phyloP scores from a whole-genome alignment of 2,797 vertebrate species.

The Gallinago nigripennis region DNA sequence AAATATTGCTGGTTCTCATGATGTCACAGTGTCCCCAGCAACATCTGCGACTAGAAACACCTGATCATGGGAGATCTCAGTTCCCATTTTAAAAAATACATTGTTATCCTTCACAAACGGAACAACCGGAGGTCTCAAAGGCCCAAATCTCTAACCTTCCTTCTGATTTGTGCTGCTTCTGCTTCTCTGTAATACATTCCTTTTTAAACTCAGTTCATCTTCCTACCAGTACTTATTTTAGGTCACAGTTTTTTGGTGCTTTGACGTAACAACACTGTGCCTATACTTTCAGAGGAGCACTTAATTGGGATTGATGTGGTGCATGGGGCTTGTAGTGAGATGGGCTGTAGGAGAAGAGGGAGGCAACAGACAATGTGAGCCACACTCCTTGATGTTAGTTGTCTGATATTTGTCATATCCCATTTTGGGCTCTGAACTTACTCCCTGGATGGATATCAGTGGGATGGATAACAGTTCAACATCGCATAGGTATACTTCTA shows the following conservation, averaged over 20 bases:
- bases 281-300: background rate
- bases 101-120: background rate
- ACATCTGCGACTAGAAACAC: background rate
- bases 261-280: background rate
- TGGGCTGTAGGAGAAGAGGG: background rate
- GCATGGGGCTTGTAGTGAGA: background rate
- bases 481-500: background rate
- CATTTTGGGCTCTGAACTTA: background rate
- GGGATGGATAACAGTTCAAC: background rate
- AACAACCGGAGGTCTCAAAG: background rate
- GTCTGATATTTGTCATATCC: background rate
- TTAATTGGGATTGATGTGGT: background rate
- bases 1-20: background rate
- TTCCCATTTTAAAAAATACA: background rate
- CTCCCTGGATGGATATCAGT: background rate
- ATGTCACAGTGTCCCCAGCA: background rate
- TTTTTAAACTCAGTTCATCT: background rate
- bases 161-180: background rate
- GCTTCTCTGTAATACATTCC: background rate
- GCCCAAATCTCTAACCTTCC: background rate
- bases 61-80: accelerated
- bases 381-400: background rate
- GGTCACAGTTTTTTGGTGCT: background rate
- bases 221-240: background rate
- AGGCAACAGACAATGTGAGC: background rate